Evolutionary conservation across 2,888 invertebrate genomes (phyloP).

Genomic region (Pardosa pseudoannulata): DNA sequence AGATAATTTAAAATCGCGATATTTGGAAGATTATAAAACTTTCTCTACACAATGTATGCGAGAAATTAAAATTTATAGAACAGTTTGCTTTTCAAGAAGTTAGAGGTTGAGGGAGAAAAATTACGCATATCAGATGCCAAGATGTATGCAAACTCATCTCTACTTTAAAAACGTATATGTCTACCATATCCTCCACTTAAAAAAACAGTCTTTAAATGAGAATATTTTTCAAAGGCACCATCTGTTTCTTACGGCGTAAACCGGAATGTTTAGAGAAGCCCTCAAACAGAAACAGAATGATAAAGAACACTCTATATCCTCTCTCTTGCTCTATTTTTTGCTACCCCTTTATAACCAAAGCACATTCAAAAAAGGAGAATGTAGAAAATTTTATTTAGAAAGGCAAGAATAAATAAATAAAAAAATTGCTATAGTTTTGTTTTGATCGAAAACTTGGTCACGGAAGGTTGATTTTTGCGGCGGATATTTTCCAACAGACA

Average conservation of each 20-base stretch:
- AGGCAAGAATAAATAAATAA: too few species aligned
- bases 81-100: too few species aligned
- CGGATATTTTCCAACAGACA: slow-evolving; percentile 12
- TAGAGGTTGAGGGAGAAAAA: too few species aligned
- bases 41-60: too few species aligned
- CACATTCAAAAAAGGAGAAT: background rate
- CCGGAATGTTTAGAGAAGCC: background rate
- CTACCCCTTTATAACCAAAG: background rate
- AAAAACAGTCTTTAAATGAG: too few species aligned
- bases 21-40: too few species aligned
- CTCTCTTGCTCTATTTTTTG: background rate
- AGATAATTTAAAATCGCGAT: too few species aligned
- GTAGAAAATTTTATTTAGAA: background rate
- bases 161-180: too few species aligned
- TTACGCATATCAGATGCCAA: too few species aligned
- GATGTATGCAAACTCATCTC: too few species aligned
- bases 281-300: background rate
- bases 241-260: slow-evolving; percentile 1
- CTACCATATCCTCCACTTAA: too few species aligned
- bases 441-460: slow-evolving; percentile 12
- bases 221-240: slow-evolving; percentile 1
- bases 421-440: background rate
- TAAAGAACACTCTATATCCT: background rate
- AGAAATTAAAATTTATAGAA: too few species aligned
- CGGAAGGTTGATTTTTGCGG: background rate